phyloP scores from a whole-genome alignment of 1,140 invertebrate genomes.

The Papilio machaon region DNA sequence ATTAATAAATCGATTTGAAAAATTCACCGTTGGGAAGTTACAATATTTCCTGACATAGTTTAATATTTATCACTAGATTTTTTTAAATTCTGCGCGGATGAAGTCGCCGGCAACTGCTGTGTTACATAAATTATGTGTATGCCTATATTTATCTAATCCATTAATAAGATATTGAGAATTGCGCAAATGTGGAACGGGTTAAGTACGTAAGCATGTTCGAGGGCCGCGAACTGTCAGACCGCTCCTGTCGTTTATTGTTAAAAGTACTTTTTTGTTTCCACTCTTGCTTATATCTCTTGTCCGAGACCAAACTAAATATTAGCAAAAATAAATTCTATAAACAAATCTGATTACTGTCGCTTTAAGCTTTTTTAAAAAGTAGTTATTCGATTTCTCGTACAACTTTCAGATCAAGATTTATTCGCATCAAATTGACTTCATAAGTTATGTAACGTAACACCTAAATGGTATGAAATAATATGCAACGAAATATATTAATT shows the following conservation, averaged over 20 bases:
- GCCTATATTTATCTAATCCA: constrained; percentile 30
- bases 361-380: no score
- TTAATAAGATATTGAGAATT: constrained; percentile 21
- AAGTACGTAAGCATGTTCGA: constrained; percentile 1
- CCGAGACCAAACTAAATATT: background rate
- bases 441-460: background rate
- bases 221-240: background rate
- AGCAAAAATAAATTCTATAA: no score
- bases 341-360: no score
- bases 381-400: no score
- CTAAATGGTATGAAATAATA: background rate
- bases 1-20: no score
- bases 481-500: no score
- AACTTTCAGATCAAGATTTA: no score
- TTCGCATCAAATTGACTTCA: background rate
- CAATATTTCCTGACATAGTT: no score
- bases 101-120: no score
- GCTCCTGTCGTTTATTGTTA: background rate
- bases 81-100: no score
- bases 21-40: no score
- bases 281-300: background rate
- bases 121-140: constrained; percentile 16
- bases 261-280: background rate
- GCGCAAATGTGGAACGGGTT: constrained; percentile 3
- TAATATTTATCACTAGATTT: no score